A percentile compares a stretch with the other conserved stretches of the same genome.
These are phyloP conservation scores for Oceanodroma leucorhoa DNA, from an alignment of 2,797 vertebrate species.

Conservation along the genomic window DNA sequence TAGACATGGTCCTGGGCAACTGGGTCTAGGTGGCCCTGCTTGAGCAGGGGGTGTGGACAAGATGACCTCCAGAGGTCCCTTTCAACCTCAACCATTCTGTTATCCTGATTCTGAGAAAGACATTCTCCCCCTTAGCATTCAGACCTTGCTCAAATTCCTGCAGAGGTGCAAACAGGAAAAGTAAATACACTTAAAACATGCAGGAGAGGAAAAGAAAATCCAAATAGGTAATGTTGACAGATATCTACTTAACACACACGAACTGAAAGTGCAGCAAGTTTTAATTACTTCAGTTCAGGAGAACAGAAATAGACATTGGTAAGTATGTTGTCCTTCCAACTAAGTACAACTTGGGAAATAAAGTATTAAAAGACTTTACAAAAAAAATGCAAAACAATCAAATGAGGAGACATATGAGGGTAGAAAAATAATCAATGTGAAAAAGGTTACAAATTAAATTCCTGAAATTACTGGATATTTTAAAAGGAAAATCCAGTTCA, in stretches of 20 bases:
- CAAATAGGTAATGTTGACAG: not conserved
- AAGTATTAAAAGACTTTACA: not conserved
- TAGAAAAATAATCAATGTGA: not conserved
- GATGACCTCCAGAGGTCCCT: not conserved
- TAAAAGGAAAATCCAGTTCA: not conserved
- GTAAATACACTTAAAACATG: not conserved
- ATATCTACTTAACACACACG: not conserved
- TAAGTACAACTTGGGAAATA: not conserved
- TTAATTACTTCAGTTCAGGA: not conserved
- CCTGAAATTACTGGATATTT: not conserved
- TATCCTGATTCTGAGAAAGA: not conserved
- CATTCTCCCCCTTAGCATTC: not conserved
- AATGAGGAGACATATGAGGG: not conserved
- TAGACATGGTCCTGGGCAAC: not conserved
- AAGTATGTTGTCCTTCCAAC: not conserved
- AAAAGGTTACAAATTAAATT: not conserved
- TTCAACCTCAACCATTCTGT: not conserved
- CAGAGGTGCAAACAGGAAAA: not conserved
- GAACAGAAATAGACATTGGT: not conserved
- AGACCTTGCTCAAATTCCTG: not conserved
- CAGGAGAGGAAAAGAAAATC: not conserved
- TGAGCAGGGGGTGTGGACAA: not conserved
- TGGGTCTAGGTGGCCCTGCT: not conserved
- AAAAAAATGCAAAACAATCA: not conserved
- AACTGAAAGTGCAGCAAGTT: not conserved